Evolutionary conservation across 2,797 vertebrate species (phyloP).

Genomic region (Loriculus beryllinus): DNA sequence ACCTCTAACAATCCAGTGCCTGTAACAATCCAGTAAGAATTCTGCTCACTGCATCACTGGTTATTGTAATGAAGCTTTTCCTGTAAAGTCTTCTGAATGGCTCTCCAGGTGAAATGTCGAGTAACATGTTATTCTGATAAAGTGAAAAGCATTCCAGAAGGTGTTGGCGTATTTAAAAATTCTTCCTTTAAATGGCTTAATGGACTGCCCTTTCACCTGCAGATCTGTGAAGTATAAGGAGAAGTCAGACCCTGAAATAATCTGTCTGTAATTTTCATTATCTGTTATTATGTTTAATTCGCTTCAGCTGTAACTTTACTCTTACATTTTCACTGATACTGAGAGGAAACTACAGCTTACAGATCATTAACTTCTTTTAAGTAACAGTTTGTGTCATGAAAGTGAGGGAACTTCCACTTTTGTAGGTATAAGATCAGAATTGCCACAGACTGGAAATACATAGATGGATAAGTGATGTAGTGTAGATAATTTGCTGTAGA

Average conservation of each 20-base stretch:
- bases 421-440: not conserved
- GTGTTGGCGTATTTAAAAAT: slow-evolving; percentile 49
- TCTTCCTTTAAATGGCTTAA: slow-evolving; percentile 48
- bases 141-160: slow-evolving; percentile 23
- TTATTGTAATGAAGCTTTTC: not conserved
- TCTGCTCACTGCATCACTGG: not conserved
- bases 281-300: not conserved
- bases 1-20: not conserved
- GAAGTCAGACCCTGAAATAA: not conserved
- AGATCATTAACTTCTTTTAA: not conserved
- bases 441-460: not conserved
- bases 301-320: not conserved
- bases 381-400: not conserved
- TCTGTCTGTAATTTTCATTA: not conserved
- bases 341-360: not conserved
- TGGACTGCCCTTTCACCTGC: slow-evolving; percentile 12
- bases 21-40: not conserved
- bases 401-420: not conserved
- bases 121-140: slow-evolving; percentile 1
- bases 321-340: not conserved
- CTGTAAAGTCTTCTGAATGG: not conserved
- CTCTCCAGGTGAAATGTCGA: not conserved
- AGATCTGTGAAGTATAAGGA: slow-evolving; percentile 39
- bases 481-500: not conserved
- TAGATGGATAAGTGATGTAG: not conserved